Conservation (phyloP, 1,140 invertebrate genomes). For the Drosophila triauraria region DNA sequence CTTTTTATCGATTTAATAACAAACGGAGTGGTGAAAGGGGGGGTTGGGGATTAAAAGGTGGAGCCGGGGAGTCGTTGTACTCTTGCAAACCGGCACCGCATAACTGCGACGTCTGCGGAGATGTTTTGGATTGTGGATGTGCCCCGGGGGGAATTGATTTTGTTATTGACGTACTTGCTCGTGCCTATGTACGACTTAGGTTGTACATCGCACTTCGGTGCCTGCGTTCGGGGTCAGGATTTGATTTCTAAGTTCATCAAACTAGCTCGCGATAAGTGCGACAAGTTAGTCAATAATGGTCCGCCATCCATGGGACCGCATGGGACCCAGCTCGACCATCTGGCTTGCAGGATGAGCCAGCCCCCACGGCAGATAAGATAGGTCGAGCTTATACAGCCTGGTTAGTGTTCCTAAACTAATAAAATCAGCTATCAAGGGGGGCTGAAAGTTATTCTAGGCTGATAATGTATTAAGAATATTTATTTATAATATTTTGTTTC, state of each 20-base stretch:
- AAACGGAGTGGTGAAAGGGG: conserved; percentile 1
- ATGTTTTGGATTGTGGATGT: background rate
- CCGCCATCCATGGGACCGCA: background rate
- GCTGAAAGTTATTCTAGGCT: background rate
- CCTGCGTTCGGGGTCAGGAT: conserved; percentile 9
- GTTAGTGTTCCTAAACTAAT: background rate
- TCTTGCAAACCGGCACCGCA: conserved; percentile 41
- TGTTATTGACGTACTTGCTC: conserved; percentile 27
- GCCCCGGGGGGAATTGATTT: conserved; percentile 22
- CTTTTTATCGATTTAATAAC: conserved; percentile 63
- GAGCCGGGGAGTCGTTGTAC: conserved; percentile 40
- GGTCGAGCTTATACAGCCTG: conserved; percentile 6
- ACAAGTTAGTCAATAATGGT: conserved; percentile 16
- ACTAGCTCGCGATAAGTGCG: conserved; percentile 21
- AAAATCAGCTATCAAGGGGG: conserved; percentile 2
- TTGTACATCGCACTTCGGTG: conserved; percentile 10
- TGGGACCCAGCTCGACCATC: conserved; percentile 2
- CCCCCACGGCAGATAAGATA: conserved; percentile 23
- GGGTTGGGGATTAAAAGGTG: background rate
- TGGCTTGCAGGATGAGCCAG: conserved; percentile 15
- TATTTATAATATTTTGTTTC: background rate
- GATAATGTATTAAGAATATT: background rate
- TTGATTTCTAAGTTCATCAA: conserved; percentile 28
- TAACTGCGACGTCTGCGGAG: conserved; percentile 12
- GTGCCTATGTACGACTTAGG: conserved; percentile 4